Conservation (phyloP, 2,113 vertebrate genomes). For the Tylochromis polylepis region DNA sequence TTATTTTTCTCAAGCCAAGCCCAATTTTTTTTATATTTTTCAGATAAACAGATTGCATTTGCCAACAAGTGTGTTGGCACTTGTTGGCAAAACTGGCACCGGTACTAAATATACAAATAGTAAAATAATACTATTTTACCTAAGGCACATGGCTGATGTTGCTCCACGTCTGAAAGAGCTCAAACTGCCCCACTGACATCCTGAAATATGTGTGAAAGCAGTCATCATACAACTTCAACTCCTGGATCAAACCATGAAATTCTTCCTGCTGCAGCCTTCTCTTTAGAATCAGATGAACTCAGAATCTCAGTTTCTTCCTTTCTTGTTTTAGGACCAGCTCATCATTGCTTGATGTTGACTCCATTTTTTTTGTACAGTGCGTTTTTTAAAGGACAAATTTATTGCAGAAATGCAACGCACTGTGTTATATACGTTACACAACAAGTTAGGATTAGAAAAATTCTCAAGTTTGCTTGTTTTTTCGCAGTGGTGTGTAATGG, state of each 20-base stretch:
- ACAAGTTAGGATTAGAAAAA: background rate
- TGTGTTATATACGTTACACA: background rate
- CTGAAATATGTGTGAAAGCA: accelerated
- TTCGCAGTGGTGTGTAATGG: background rate
- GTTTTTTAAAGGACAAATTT: background rate
- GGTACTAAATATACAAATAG: background rate
- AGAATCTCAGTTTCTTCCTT: background rate
- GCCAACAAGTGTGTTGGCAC: background rate
- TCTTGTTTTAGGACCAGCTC: background rate
- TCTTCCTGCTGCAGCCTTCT: too few species aligned
- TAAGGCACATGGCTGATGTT: accelerated
- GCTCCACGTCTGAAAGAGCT: background rate
- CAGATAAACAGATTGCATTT: background rate
- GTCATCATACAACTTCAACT: background rate
- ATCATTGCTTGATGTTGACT: background rate
- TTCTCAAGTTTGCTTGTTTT: background rate
- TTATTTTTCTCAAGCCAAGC: too few species aligned
- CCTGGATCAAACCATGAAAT: background rate
- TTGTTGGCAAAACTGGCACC: background rate
- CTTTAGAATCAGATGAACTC: background rate
- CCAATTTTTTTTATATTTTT: background rate
- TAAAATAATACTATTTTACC: background rate
- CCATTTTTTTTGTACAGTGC: background rate
- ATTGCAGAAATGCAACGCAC: background rate
- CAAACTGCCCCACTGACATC: background rate